Evolutionary conservation across 2,113 vertebrate species (phyloP).

Genomic region (Clinocottus analis): DNA sequence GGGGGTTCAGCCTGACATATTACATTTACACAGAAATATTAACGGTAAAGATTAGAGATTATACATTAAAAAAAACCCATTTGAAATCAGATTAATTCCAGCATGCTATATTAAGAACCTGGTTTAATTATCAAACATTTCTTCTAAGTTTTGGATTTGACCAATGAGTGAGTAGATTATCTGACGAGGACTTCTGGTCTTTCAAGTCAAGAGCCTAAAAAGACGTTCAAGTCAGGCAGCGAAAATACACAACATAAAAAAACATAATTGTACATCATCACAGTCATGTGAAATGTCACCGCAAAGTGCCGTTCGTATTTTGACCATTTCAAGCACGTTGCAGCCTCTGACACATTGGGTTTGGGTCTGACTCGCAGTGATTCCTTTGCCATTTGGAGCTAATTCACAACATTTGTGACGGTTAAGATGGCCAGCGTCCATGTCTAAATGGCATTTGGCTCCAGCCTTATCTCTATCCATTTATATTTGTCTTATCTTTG

Average conservation of each 20-base stretch:
- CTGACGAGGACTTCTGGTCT: background rate
- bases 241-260: background rate
- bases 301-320: background rate
- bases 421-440: conserved; percentile 68
- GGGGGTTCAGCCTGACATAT: background rate
- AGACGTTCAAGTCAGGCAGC: background rate
- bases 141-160: background rate
- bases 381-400: conserved; percentile 72
- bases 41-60: background rate
- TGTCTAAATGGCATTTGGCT: conserved; percentile 64
- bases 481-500: conserved; percentile 67
- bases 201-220: background rate
- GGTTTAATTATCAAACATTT: background rate
- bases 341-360: background rate
- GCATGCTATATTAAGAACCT: background rate
- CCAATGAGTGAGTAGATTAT: background rate
- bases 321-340: background rate
- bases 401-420: conserved; percentile 80
- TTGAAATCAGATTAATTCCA: background rate
- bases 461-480: conserved; percentile 72
- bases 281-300: background rate
- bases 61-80: background rate
- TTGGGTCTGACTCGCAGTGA: conserved; percentile 48
- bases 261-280: background rate
- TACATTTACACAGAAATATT: too few relatives aligned